Evolutionary conservation across 2,888 invertebrate species (phyloP).

Genomic region (Chrysolina oricalcia): DNA sequence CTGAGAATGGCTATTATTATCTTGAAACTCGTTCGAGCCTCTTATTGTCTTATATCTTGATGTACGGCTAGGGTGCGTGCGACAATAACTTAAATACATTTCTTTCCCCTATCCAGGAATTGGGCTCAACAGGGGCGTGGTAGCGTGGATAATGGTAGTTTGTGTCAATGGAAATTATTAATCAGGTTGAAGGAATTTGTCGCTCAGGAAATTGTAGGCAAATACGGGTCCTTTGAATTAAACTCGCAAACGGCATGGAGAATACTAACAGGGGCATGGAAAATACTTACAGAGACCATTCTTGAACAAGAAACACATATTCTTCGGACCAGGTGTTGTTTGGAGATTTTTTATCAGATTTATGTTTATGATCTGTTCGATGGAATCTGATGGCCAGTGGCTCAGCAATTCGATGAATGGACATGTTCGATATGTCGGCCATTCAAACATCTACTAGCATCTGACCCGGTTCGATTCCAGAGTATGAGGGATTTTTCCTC

Average conservation of each 20-base stretch:
- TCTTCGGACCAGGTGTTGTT: too few species aligned
- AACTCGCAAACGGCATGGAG: not conserved
- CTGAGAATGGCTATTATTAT: constrained; percentile 8
- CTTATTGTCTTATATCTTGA: constrained; percentile 9
- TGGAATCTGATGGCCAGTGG: too few species aligned
- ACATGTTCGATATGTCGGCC: too few species aligned
- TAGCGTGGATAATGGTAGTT: not conserved
- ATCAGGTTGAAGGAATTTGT: not conserved
- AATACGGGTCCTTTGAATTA: not conserved
- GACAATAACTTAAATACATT: constrained; percentile 8
- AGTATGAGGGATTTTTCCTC: too few species aligned
- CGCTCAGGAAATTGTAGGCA: not conserved
- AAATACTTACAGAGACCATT: not conserved
- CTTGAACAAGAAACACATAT: too few species aligned
- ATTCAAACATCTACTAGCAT: too few species aligned
- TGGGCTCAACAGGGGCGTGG: constrained; percentile 12
- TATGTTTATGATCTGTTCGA: too few species aligned
- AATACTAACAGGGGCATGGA: not conserved
- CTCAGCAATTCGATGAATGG: too few species aligned
- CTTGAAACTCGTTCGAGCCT: constrained; percentile 2
- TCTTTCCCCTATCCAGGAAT: not conserved
- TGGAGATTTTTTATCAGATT: too few species aligned
- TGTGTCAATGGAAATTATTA: not conserved
- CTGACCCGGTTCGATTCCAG: too few species aligned
- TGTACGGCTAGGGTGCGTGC: constrained; percentile 3